phyloP scores from a whole-genome alignment of 2,113 vertebrate genomes.

The Platanista minor region DNA sequence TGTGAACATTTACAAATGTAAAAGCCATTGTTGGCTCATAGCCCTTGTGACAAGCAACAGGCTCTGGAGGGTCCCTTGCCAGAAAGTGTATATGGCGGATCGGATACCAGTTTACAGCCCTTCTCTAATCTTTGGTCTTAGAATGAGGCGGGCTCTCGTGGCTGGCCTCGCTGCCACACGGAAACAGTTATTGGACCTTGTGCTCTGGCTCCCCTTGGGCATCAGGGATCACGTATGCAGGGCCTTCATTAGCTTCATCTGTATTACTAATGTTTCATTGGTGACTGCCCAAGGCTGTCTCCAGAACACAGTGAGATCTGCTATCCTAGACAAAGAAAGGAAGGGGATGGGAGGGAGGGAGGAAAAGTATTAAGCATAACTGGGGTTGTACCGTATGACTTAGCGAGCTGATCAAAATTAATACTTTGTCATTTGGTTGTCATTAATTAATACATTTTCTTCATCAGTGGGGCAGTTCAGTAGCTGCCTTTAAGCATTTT shows the following conservation, averaged over 20 bases:
- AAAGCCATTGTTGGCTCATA: neutral
- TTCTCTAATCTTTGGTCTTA: neutral
- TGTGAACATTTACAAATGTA: neutral
- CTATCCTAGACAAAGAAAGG: neutral
- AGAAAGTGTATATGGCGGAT: neutral
- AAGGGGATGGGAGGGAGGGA: neutral
- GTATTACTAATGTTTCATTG: neutral
- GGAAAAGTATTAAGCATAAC: neutral
- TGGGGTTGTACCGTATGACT: neutral
- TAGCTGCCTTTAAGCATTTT: neutral
- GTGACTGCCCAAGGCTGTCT: neutral
- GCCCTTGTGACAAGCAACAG: too few species aligned
- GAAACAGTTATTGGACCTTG: neutral
- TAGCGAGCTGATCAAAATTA: neutral
- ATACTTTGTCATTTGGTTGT: neutral
- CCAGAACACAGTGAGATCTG: neutral
- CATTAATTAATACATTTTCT: neutral
- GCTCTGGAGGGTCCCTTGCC: neutral
- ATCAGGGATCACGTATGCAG: too few species aligned
- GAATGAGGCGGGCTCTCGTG: neutral
- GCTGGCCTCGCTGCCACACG: neutral
- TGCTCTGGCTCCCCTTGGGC: neutral
- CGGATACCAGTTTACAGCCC: neutral
- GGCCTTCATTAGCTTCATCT: neutral
- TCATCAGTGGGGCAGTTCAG: neutral